A percentile compares a stretch with the other conserved stretches of the same genome.
Evolutionary conservation across 2,797 vertebrate species (phyloP).

Genomic region (Arnoldichthys spilopterus): DNA sequence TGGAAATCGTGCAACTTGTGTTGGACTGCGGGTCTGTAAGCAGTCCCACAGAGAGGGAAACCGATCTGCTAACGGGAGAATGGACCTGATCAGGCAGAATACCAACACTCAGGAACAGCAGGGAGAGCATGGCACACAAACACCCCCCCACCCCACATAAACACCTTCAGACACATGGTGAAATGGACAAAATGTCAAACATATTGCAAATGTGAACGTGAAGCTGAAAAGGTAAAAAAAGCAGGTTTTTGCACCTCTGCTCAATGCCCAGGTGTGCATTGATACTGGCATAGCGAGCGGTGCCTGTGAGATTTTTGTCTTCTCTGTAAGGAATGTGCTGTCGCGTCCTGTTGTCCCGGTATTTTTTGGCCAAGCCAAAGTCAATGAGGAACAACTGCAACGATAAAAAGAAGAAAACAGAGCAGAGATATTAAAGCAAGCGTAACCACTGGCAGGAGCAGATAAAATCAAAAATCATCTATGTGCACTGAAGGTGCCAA

Average conservation of each 20-base stretch:
- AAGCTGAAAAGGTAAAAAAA: neutral
- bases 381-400: slow-evolving; percentile 99
- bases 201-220: neutral
- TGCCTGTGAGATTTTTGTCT: slow-evolving; percentile 99
- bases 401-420: slow-evolving; percentile 55
- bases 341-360: slow-evolving; percentile 98
- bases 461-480: neutral
- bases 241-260: slow-evolving; percentile 85
- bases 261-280: slow-evolving; percentile 99
- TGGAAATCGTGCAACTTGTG: too few species aligned
- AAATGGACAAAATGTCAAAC: neutral
- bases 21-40: too few species aligned
- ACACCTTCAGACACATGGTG: neutral
- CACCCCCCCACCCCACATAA: too few species aligned
- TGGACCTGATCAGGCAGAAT: too few species aligned
- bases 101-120: too few species aligned
- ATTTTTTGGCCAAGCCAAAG: slow-evolving; percentile 99
- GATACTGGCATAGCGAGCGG: slow-evolving; percentile 99
- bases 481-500: too few species aligned
- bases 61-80: too few species aligned
- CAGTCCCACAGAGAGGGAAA: too few species aligned
- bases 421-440: neutral
- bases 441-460: neutral
- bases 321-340: slow-evolving; percentile 99
- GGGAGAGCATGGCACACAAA: too few species aligned